Conservation (phyloP, 1,140 invertebrate species). For the Tribolium madens region DNA sequence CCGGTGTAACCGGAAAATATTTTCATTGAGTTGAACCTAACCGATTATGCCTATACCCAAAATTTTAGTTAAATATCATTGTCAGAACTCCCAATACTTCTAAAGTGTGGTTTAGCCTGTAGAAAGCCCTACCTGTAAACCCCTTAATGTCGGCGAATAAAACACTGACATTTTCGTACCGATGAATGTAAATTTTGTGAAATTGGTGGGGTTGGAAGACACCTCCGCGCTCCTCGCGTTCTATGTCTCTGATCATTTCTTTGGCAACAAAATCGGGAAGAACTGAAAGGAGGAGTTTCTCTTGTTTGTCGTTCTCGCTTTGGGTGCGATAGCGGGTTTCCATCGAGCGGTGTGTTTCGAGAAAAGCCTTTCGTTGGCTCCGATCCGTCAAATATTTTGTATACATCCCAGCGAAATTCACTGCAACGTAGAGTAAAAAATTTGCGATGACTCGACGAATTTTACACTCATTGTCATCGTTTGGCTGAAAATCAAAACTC, state of each 20-base stretch:
- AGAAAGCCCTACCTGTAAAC: conserved; percentile 95
- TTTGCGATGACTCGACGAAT: conserved; percentile 80
- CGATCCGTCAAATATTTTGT: conserved; percentile 96
- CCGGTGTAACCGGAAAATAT: too few species aligned
- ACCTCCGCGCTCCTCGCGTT: conserved; percentile 77
- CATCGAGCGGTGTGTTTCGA: conserved; percentile 95
- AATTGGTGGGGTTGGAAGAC: conserved; percentile 87
- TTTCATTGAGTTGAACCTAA: too few species aligned
- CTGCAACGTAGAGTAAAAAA: conserved; percentile 83
- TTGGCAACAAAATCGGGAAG: conserved; percentile 95
- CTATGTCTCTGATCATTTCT: conserved; percentile 93
- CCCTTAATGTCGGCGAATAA: conserved; percentile 99
- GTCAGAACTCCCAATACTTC: too few species aligned
- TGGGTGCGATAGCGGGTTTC: conserved; percentile 94
- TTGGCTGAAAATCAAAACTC: conserved; percentile 43
- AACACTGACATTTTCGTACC: conserved; percentile 97
- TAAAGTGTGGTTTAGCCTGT: too few species aligned
- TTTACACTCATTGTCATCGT: conserved; percentile 68
- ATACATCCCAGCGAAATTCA: conserved; percentile 96
- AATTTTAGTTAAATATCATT: too few species aligned
- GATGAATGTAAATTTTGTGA: conserved; percentile 97
- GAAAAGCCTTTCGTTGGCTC: conserved; percentile 94
- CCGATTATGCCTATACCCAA: too few species aligned
- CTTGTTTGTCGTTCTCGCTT: conserved; percentile 94
- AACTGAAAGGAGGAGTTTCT: conserved; percentile 87